phyloP scores from a whole-genome alignment of 2,113 vertebrate species.

The Opisthocomus hoazin region DNA sequence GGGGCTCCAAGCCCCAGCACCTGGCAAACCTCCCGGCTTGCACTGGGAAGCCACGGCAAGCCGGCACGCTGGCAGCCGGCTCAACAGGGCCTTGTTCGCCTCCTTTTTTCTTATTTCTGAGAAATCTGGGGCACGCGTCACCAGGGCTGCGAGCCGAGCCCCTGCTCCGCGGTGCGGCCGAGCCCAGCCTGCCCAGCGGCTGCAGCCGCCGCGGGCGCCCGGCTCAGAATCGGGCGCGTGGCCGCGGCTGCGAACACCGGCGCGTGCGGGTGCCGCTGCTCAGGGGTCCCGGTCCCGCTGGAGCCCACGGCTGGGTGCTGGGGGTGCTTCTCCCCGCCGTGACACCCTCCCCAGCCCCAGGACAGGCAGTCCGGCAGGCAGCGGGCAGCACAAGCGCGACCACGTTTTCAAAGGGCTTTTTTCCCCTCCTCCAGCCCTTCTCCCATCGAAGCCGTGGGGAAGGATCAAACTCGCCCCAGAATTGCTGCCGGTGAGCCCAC shows the following conservation, averaged over 20 bases:
- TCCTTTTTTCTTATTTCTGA: neutral
- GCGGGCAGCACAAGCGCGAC: neutral
- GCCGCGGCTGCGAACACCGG: neutral
- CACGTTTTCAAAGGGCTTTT: neutral
- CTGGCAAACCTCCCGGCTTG: too few species aligned
- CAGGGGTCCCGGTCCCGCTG: fast-evolving
- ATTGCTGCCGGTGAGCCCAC: neutral
- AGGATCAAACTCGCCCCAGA: constrained; percentile 7
- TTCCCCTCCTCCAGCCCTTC: neutral
- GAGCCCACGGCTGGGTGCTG: neutral
- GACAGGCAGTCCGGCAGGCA: neutral
- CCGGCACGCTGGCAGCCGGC: neutral
- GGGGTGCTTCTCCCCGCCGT: neutral
- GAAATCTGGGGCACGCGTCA: neutral
- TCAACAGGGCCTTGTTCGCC: neutral
- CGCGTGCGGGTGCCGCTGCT: fast-evolving
- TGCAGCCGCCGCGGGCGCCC: neutral
- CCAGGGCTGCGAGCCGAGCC: neutral
- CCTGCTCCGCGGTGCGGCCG: neutral
- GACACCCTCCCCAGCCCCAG: neutral
- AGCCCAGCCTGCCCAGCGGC: neutral
- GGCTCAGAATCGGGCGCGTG: neutral
- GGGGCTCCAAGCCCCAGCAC: neutral
- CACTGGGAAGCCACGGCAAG: neutral
- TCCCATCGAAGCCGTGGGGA: constrained; percentile 1